Evolutionary conservation across 1,140 invertebrate species (phyloP).

Genomic region (Zaprionus vittiger): DNA sequence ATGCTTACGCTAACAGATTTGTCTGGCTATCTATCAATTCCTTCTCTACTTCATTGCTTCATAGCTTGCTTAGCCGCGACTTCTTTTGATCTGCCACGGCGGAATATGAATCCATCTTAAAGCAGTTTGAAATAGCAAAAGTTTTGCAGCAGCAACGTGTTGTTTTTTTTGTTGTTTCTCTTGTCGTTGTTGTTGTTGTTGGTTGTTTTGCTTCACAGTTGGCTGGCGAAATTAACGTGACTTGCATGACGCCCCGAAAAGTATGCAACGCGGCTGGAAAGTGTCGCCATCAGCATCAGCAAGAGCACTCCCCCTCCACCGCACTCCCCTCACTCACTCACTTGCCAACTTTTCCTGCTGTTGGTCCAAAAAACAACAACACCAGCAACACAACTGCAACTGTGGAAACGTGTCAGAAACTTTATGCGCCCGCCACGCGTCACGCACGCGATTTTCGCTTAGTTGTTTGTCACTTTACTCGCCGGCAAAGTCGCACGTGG

Average conservation of each 20-base stretch:
- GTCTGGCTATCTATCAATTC: too few relatives aligned
- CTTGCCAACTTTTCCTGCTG: conserved; percentile 57
- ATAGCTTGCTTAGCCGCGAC: not conserved
- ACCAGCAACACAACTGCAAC: conserved; percentile 63
- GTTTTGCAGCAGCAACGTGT: conserved; percentile 28
- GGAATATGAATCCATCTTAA: conserved; percentile 57
- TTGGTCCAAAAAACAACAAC: conserved; percentile 35
- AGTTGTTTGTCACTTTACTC: conserved; percentile 79
- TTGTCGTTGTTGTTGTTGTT: conserved; percentile 30
- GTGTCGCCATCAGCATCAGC: conserved; percentile 66
- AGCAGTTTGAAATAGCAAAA: conserved; percentile 70
- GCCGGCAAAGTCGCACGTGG: not conserved
- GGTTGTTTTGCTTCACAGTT: conserved; percentile 63
- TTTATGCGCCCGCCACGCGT: conserved; percentile 79
- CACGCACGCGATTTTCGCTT: conserved; percentile 81
- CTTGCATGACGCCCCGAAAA: conserved; percentile 74
- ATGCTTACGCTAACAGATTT: too few relatives aligned
- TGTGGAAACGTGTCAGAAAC: conserved; percentile 80
- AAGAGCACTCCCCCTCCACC: not conserved
- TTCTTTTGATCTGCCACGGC: conserved; percentile 55
- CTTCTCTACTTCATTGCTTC: not conserved
- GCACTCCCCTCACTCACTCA: not conserved
- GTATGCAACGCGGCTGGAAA: conserved; percentile 76
- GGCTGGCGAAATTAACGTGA: conserved; percentile 77
- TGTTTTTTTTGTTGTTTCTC: conserved; percentile 29